Conservation (phyloP, 2,888 invertebrate species). For the Linnaemya tessellans region DNA sequence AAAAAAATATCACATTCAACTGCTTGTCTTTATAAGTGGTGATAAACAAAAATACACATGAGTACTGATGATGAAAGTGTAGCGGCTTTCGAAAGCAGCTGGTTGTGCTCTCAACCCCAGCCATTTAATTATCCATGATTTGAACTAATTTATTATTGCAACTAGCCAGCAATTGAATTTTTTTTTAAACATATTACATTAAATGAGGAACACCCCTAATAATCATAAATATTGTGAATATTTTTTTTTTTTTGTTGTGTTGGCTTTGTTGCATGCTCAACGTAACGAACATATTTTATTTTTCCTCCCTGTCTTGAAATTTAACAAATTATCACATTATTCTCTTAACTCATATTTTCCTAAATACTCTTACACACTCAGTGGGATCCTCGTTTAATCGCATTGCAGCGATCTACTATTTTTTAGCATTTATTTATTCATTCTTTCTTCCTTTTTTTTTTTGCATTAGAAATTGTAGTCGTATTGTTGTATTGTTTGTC, state of each 20-base stretch:
- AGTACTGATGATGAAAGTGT: too few relatives aligned
- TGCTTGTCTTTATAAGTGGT: too few relatives aligned
- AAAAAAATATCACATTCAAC: too few relatives aligned
- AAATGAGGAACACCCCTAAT: slow-evolving; percentile 27
- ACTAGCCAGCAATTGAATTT: not conserved
- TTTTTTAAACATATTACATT: not conserved
- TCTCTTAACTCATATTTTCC: slow-evolving; percentile 69
- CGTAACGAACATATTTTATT: slow-evolving; percentile 35
- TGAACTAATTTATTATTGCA: not conserved
- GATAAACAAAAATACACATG: too few relatives aligned
- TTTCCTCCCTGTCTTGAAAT: slow-evolving; percentile 47
- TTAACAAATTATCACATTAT: slow-evolving; percentile 80
- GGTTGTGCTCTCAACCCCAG: too few relatives aligned
- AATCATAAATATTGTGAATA: not conserved
- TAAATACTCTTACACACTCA: slow-evolving; percentile 30
- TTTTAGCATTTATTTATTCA: slow-evolving; percentile 17
- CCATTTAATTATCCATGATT: not conserved
- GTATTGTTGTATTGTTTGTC: slow-evolving; percentile 62
- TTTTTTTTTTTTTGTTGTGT: not conserved
- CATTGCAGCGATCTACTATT: slow-evolving; percentile 58
- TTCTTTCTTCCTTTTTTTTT: slow-evolving; percentile 30
- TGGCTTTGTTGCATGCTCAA: slow-evolving; percentile 48
- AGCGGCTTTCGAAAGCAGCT: too few relatives aligned
- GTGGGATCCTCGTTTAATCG: slow-evolving; percentile 61
- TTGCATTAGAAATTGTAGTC: slow-evolving; percentile 37